Percentiles rank a stretch among this genome's conserved stretches.
phyloP scores from a whole-genome alignment of 1,140 invertebrate genomes.

The Lucilia cuprina region DNA sequence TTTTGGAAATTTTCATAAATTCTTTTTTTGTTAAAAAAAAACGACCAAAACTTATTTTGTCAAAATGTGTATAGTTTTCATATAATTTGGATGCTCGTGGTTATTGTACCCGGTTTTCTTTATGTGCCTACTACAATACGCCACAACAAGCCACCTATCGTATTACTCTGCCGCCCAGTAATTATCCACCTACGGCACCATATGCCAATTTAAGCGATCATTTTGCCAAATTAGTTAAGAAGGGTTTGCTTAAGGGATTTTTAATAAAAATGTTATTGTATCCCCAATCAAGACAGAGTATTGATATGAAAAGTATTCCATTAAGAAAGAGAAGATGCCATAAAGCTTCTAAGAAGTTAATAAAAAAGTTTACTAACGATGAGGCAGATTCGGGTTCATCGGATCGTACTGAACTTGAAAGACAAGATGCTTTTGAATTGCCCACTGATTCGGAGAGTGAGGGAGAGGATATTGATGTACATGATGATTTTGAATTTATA shows the following conservation, averaged over 20 bases:
- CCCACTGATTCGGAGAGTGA: constrained; percentile 57
- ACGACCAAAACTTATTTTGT: constrained; percentile 28
- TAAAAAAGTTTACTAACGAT: constrained; percentile 43
- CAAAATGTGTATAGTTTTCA: constrained; percentile 28
- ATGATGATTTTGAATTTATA: constrained; percentile 69
- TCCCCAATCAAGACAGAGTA: constrained; percentile 65
- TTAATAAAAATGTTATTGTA: constrained; percentile 78
- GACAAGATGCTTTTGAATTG: constrained; percentile 69
- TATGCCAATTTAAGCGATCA: constrained; percentile 77
- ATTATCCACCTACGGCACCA: constrained; percentile 72
- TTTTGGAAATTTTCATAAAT: not conserved
- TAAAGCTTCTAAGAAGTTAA: constrained; percentile 62
- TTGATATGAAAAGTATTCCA: constrained; percentile 63
- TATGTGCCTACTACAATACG: constrained; percentile 59
- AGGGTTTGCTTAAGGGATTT: constrained; percentile 73
- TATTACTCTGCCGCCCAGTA: constrained; percentile 68
- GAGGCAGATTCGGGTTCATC: constrained; percentile 38
- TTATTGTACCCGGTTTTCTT: constrained; percentile 65
- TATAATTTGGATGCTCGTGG: constrained; percentile 64
- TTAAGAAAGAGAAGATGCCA: constrained; percentile 66
- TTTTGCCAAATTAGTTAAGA: constrained; percentile 75
- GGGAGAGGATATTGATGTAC: constrained; percentile 43
- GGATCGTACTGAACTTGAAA: constrained; percentile 58
- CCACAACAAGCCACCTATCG: constrained; percentile 63
- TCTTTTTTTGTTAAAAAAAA: constrained; percentile 23